These are phyloP conservation scores for Magallana gigas DNA, from an alignment of 1,140 invertebrate species.

Conservation along the genomic window DNA sequence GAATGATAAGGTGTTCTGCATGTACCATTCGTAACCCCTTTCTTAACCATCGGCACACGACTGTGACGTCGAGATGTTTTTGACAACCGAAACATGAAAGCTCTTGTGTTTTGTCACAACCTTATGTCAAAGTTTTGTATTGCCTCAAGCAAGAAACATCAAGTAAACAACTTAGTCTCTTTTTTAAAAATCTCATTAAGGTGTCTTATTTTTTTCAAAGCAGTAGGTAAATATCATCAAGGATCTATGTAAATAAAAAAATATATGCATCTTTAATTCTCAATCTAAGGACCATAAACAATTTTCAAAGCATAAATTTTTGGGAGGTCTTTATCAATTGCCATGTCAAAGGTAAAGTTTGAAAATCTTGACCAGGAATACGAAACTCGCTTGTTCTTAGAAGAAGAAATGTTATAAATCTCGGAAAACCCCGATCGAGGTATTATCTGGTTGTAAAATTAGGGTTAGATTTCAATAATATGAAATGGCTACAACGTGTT, in stretches of 20 bases:
- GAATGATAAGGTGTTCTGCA: neutral
- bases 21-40: neutral
- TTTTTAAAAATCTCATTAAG: neutral
- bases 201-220: neutral
- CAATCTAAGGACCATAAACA: too few relatives aligned
- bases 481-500: neutral
- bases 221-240: neutral
- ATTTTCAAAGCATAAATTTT: too few relatives aligned
- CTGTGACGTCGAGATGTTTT: neutral
- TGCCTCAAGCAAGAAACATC: neutral
- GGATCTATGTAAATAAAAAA: neutral
- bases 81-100: slow-evolving; percentile 4
- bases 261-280: neutral
- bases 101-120: slow-evolving; percentile 25
- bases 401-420: neutral
- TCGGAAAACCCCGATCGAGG: too few relatives aligned
- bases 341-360: too few relatives aligned
- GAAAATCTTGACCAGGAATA: neutral
- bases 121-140: slow-evolving; percentile 15
- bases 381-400: neutral
- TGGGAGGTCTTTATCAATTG: too few relatives aligned
- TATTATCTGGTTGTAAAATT: neutral
- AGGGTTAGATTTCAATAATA: neutral
- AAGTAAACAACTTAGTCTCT: slow-evolving; percentile 5
- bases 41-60: slow-evolving; percentile 1